phyloP scores from a whole-genome alignment of 2,797 vertebrate species.

The Sebastes baramenuke region DNA sequence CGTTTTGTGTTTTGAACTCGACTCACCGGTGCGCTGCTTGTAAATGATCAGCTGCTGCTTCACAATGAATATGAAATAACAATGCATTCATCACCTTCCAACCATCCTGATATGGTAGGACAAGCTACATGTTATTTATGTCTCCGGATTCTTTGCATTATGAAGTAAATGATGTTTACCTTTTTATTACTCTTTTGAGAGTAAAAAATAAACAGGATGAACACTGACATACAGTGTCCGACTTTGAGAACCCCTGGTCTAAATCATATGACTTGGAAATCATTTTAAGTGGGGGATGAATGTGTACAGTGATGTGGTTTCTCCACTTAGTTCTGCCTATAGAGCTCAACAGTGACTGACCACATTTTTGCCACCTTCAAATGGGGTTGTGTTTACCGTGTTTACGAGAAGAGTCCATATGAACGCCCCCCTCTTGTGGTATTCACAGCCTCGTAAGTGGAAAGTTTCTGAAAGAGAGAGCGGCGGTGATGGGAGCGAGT shows the following conservation, averaged over 20 bases:
- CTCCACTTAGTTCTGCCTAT: not conserved
- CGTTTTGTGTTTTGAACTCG: not conserved
- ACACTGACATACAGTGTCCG: not conserved
- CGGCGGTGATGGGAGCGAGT: no score
- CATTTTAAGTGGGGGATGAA: not conserved
- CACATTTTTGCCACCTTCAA: no score
- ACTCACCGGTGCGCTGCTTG: not conserved
- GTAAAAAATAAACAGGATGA: rapidly evolving
- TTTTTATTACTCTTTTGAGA: not conserved
- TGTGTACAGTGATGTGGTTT: not conserved
- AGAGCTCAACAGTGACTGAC: no score
- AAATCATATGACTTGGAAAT: not conserved
- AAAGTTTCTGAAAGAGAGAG: no score
- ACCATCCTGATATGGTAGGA: not conserved
- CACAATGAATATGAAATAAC: not conserved
- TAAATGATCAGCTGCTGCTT: not conserved
- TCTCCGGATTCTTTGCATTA: not conserved
- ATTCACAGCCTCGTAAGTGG: no score
- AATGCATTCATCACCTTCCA: not conserved
- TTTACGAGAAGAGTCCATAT: no score
- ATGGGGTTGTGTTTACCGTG: no score
- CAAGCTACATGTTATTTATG: not conserved
- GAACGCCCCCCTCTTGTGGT: no score
- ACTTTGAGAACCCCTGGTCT: not conserved
- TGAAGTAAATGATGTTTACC: not conserved